Conservation (phyloP, 2,797 vertebrate genomes). For the Petrocephalus sullivani region DNA sequence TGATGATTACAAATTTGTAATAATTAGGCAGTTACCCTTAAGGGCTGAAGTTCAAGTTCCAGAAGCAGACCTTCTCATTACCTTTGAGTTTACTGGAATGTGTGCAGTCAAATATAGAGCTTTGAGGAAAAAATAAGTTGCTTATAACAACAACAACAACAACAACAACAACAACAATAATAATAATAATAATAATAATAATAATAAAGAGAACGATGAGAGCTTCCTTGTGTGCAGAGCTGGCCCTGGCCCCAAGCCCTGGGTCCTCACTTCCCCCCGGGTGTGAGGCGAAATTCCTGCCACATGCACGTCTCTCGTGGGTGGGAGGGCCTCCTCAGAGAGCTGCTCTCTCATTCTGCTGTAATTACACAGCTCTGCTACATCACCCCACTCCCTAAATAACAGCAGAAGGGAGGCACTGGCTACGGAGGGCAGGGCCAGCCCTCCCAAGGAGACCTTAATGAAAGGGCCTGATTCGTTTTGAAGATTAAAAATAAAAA, state of each 20-base stretch:
- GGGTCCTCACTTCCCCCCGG: neutral
- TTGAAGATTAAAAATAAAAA: slow-evolving; percentile 40
- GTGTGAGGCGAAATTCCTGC: neutral
- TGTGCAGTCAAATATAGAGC: neutral
- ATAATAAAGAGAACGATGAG: neutral
- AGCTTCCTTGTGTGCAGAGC: neutral
- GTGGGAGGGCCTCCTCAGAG: neutral
- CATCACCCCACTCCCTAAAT: slow-evolving; percentile 33
- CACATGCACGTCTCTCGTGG: neutral
- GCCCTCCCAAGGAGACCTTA: slow-evolving; percentile 24
- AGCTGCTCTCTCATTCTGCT: slow-evolving; percentile 34
- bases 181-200: neutral
- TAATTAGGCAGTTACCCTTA: neutral
- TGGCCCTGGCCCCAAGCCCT: neutral
- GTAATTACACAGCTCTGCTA: slow-evolving; percentile 36
- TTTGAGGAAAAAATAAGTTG: neutral
- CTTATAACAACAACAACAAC: neutral
- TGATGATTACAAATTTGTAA: neutral
- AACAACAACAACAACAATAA: neutral
- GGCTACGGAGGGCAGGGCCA: slow-evolving; percentile 26
- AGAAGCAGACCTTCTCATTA: neutral
- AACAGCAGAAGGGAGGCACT: slow-evolving; percentile 29
- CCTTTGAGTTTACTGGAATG: neutral
- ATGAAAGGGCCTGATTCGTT: slow-evolving; percentile 37
- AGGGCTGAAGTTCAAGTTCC: neutral